Evolutionary conservation across 53 echinoderm and acorn worm species (phyloP).

Genomic region (Zoroaster sp.): DNA sequence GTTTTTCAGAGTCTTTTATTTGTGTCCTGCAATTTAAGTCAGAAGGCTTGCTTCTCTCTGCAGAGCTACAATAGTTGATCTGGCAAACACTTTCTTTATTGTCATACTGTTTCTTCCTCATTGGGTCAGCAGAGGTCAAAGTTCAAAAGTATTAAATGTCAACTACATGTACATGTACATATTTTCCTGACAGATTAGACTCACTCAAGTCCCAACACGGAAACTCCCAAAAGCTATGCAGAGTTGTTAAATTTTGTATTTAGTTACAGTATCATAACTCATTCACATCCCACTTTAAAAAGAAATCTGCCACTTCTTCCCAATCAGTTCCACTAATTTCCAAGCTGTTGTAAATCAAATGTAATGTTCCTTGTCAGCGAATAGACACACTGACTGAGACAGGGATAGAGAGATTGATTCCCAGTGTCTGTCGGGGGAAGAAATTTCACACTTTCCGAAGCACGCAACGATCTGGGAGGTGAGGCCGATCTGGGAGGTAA

Average conservation of each 20-base stretch:
- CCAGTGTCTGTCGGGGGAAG: neutral
- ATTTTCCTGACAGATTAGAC: neutral
- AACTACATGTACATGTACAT: too few relatives aligned
- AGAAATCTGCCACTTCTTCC: neutral
- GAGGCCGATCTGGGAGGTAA: too few relatives aligned
- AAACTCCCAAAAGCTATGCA: too few relatives aligned
- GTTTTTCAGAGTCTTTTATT: too few relatives aligned
- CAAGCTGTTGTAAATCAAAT: neutral
- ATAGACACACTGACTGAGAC: neutral
- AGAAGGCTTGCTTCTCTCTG: too few relatives aligned
- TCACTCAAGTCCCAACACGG: neutral
- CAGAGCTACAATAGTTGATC: too few relatives aligned
- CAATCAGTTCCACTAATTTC: neutral
- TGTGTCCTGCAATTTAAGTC: too few relatives aligned
- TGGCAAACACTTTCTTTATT: too few relatives aligned
- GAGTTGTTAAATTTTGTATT: too few relatives aligned
- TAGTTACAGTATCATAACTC: too few relatives aligned
- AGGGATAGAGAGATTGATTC: neutral
- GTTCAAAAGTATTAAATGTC: neutral
- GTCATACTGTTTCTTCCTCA: neutral
- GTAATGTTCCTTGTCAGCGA: neutral
- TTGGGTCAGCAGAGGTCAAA: neutral
- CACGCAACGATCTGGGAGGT: too few relatives aligned
- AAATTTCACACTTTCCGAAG: neutral
- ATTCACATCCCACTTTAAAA: neutral